Evolutionary conservation across 2,888 invertebrate genomes (phyloP).

Genomic region (Psylliodes chrysocephalus): DNA sequence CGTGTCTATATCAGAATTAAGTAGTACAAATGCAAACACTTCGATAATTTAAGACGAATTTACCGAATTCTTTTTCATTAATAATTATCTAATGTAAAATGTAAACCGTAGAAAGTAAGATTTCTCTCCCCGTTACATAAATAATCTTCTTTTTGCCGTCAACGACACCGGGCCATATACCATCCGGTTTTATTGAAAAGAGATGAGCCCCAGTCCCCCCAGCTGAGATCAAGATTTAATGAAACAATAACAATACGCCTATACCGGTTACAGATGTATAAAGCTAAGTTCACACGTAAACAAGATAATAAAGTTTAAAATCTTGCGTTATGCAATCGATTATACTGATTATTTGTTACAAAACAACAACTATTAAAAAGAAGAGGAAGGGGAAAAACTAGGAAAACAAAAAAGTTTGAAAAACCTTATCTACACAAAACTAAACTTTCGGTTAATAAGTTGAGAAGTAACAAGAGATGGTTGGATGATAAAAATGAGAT

Average conservation of each 20-base stretch:
- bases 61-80: not conserved
- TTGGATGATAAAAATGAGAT: too few relatives aligned
- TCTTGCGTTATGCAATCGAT: too few relatives aligned
- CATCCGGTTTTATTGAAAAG: not conserved
- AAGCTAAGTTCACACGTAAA: not conserved
- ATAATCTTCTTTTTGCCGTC: not conserved
- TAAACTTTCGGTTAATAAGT: too few relatives aligned
- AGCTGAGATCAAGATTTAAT: not conserved
- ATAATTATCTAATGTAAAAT: conserved; percentile 2
- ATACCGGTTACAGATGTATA: not conserved
- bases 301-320: too few relatives aligned
- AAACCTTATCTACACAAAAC: too few relatives aligned
- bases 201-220: not conserved
- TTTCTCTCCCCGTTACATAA: conserved; percentile 9
- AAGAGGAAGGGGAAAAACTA: too few relatives aligned
- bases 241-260: not conserved
- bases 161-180: not conserved
- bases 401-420: too few relatives aligned
- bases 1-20: not conserved
- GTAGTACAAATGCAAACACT: not conserved
- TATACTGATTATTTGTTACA: too few relatives aligned
- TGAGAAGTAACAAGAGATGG: too few relatives aligned
- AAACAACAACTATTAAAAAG: too few relatives aligned
- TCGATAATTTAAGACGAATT: not conserved
- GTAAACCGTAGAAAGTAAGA: conserved; percentile 9